Conservation (phyloP, 2,888 invertebrate genomes). For the Apotomis turbidana region DNA sequence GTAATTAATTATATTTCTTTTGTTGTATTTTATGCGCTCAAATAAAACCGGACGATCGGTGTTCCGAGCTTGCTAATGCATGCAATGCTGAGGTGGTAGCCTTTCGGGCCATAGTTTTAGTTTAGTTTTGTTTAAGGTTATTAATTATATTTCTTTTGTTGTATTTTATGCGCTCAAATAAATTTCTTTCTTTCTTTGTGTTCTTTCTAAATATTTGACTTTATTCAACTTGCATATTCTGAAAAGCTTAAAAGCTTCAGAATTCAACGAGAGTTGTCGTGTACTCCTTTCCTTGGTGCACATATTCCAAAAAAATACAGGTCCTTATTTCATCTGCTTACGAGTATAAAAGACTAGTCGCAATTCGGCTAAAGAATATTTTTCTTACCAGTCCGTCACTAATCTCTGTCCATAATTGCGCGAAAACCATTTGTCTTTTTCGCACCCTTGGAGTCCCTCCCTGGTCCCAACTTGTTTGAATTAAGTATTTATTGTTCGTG, state of each 20-base stretch:
- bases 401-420: constrained; percentile 47
- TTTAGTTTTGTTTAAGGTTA: too few relatives aligned
- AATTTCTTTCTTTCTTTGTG: too few relatives aligned
- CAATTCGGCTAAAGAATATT: constrained; percentile 22
- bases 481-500: constrained; percentile 53
- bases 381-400: constrained; percentile 35
- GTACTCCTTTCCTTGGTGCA: neutral
- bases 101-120: too few relatives aligned
- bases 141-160: too few relatives aligned
- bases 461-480: constrained; percentile 58
- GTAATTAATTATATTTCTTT: too few relatives aligned
- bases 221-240: too few relatives aligned
- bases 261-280: neutral
- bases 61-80: too few relatives aligned
- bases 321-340: constrained; percentile 27
- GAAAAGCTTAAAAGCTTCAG: neutral
- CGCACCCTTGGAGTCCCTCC: constrained; percentile 54
- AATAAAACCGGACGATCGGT: too few relatives aligned
- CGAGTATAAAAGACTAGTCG: constrained; percentile 16
- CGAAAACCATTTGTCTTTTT: constrained; percentile 61
- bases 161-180: too few relatives aligned
- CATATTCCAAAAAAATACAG: constrained; percentile 5
- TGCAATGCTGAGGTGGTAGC: too few relatives aligned
- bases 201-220: too few relatives aligned
- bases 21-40: too few relatives aligned